These are phyloP conservation scores for Entomobrya multifasciata DNA, from an alignment of 2,888 invertebrate genomes.

Conservation along the genomic window DNA sequence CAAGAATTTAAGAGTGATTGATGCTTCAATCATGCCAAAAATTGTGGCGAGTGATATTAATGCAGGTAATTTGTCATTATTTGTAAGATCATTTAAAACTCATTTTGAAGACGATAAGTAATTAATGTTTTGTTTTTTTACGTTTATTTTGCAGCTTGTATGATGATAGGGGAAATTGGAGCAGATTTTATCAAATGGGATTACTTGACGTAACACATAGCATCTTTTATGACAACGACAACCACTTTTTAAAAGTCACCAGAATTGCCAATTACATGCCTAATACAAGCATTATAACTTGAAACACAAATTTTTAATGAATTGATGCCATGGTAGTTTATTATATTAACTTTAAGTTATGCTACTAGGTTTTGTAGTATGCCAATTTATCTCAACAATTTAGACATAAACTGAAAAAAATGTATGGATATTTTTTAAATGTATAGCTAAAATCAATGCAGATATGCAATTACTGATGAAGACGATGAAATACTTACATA, in stretches of 20 bases:
- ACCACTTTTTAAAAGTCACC: neutral
- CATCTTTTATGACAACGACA: neutral
- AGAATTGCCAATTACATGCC: too few species aligned
- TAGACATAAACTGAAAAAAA: too few species aligned
- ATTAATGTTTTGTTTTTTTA: neutral
- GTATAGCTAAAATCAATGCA: neutral
- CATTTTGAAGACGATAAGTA: neutral
- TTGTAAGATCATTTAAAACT: too few species aligned
- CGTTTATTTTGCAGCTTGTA: too few species aligned
- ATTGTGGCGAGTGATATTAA: slow-evolving; percentile 58
- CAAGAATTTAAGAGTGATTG: slow-evolving; percentile 71
- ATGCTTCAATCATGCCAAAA: slow-evolving; percentile 65
- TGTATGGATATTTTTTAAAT: neutral
- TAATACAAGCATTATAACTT: too few species aligned
- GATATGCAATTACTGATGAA: neutral
- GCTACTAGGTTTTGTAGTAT: neutral
- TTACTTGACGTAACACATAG: slow-evolving; percentile 47
- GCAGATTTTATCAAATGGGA: slow-evolving; percentile 65
- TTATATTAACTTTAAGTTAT: slow-evolving; percentile 13
- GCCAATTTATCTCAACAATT: neutral
- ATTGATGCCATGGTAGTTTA: slow-evolving; percentile 43
- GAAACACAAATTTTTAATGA: slow-evolving; percentile 46
- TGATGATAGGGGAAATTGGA: slow-evolving; percentile 74
- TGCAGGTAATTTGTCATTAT: too few species aligned
- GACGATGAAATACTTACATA: neutral